These are phyloP conservation scores for Martes martes DNA, from an alignment of 2,113 vertebrate genomes.

Conservation along the genomic window DNA sequence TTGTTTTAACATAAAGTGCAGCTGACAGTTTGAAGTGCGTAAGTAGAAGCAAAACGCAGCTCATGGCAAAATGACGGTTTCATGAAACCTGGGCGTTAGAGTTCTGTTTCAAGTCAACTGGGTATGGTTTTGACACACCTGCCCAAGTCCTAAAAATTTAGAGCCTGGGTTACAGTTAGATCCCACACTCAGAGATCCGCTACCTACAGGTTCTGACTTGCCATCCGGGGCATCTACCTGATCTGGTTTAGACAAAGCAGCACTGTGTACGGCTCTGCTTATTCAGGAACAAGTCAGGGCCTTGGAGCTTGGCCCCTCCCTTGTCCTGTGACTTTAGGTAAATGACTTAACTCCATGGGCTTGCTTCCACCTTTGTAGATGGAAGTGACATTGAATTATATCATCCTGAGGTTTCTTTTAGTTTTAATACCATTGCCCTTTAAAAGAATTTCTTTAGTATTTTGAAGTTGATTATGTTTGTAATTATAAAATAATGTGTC, in stretches of 20 bases:
- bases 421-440: background rate
- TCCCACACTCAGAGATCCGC: background rate
- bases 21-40: background rate
- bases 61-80: background rate
- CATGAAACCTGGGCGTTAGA: background rate
- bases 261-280: background rate
- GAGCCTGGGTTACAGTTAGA: background rate
- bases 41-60: conserved; percentile 9
- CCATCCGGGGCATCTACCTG: background rate
- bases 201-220: conserved; percentile 22
- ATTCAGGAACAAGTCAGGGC: background rate
- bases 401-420: background rate
- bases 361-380: background rate
- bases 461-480: conserved; percentile 6
- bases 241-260: background rate
- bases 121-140: conserved; percentile 40
- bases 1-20: background rate
- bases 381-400: background rate
- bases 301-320: background rate
- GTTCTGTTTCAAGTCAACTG: conserved; percentile 30
- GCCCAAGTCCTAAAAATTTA: conserved; percentile 1
- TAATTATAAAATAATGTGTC: background rate
- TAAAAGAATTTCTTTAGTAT: background rate
- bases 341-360: background rate
- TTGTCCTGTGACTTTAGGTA: background rate